Base-by-base conservation (phyloP, 2,888 invertebrate genomes). In the Eubasilissa splendida region DNA sequence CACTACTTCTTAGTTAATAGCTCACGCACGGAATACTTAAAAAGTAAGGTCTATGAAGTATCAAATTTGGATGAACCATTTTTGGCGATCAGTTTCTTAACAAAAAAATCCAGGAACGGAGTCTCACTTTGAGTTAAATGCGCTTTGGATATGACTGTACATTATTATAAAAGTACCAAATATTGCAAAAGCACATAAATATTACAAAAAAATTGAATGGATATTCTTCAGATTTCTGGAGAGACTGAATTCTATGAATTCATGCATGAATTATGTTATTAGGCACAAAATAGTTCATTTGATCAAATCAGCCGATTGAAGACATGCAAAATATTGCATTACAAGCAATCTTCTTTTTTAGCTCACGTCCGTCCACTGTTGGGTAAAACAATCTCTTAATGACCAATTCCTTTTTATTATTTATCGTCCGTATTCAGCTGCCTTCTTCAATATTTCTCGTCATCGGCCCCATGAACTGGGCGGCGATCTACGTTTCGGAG, bases 71-170 rank as follows among this genome's bases (percentile, higher is more conserved):
- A 22, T 86, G 89, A 31, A 90, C 90, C 0, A 85, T 90, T 9
- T 89, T 86, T 75, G 89, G 87, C 0, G 90, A 90, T 85, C 90
- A 90, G 84, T 87, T 87, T 84, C 86, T 88, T 75, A 90, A 90
- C 79, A 86, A 87, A 1, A 87, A 80, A 77, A 87, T 88, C 0
- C 87, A 87, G 5, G 85, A 87, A 87, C 80, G 90, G 88, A 0
- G 86, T 87, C 9, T 42, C 3, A 7, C 4, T 7, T 42, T 42
- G 42, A 42, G 4, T 81, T 89, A 12, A 83, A 85, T 5, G 3
- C 3, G 42, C 42, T 5, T 42, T 42, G 42, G 42, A 42, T 42
- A 42, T 42, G 42, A 42, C 7, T 42, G 4, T 42, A 22, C 22
- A 22, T 22, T 22, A 22, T 1, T 22, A 22, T 22, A 22, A 22